These are phyloP conservation scores for Diarsia rubi DNA, from an alignment of 2,888 invertebrate genomes.

Conservation along the genomic window DNA sequence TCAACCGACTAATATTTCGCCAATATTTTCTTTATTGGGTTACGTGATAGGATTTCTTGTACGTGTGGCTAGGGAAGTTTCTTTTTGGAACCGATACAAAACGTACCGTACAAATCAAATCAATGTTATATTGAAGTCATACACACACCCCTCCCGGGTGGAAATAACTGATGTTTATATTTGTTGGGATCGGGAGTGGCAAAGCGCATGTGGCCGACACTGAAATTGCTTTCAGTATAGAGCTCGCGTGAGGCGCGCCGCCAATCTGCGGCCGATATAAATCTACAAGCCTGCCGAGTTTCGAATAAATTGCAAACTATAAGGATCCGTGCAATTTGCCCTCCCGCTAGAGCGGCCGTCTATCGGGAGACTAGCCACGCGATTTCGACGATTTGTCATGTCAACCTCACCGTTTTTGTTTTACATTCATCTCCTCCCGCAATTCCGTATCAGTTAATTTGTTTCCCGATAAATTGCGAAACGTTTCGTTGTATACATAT, in stretches of 20 bases:
- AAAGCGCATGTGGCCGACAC: constrained; percentile 78
- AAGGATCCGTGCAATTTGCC: constrained; percentile 82
- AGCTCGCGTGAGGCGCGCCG: constrained; percentile 83
- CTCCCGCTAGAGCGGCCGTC: constrained; percentile 69
- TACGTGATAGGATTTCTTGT: constrained; percentile 81
- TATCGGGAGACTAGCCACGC: constrained; percentile 66
- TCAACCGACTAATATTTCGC: constrained; percentile 68
- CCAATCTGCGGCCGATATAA: constrained; percentile 86
- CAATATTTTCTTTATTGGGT: constrained; percentile 79
- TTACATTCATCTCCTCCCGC: constrained; percentile 57
- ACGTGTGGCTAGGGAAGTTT: constrained; percentile 58
- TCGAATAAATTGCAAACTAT: constrained; percentile 87
- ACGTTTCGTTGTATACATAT: constrained; percentile 39
- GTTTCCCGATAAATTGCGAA: constrained; percentile 53
- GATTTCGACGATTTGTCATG: constrained; percentile 84
- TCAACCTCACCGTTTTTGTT: constrained; percentile 75
- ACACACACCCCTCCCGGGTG: constrained; percentile 71
- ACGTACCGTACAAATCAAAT: constrained; percentile 74
- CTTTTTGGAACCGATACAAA: constrained; percentile 47
- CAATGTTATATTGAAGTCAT: constrained; percentile 77
- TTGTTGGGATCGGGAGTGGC: constrained; percentile 67
- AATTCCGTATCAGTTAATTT: constrained; percentile 54
- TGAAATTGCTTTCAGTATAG: constrained; percentile 83
- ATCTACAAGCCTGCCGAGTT: constrained; percentile 85
- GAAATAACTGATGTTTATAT: constrained; percentile 78